Conservation (phyloP, 2,113 vertebrate species). For the Verasper variegatus region DNA sequence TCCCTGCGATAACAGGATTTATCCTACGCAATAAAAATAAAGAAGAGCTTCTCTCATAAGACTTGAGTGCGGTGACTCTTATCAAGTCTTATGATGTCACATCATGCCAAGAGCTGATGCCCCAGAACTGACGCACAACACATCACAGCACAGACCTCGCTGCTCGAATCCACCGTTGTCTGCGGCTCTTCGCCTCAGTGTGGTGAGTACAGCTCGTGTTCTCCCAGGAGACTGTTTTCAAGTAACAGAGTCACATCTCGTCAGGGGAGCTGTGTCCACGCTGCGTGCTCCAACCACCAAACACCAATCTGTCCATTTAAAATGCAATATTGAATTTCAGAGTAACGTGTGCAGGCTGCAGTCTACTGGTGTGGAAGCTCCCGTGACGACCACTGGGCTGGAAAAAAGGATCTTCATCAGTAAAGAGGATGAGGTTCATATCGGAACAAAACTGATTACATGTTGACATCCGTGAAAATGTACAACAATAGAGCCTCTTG, state of each 20-base stretch:
- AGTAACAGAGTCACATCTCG: constrained; percentile 8
- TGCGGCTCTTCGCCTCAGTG: constrained; percentile 23
- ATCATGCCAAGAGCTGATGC: constrained; percentile 31
- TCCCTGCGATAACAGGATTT: constrained; percentile 21
- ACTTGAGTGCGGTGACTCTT: constrained; percentile 30
- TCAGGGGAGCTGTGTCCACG: constrained; percentile 17
- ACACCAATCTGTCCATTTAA: constrained; percentile 19
- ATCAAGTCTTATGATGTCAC: constrained; percentile 45
- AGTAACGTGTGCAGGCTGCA: neutral
- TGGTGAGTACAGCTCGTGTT: constrained; percentile 35
- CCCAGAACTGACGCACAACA: constrained; percentile 19
- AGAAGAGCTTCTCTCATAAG: constrained; percentile 1
- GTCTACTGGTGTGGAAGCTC: neutral
- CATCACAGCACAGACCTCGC: neutral
- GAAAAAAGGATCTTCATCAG: neutral
- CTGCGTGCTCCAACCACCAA: constrained; percentile 4
- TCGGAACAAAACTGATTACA: too few relatives aligned
- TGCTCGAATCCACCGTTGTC: constrained; percentile 30
- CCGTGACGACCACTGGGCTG: neutral
- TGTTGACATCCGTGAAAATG: too few relatives aligned
- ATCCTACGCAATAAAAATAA: constrained; percentile 25
- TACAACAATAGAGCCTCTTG: too few relatives aligned
- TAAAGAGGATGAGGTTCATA: neutral
- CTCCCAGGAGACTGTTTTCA: neutral
- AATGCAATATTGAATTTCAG: constrained; percentile 4